phyloP scores from a whole-genome alignment of 1,140 invertebrate species.

The Ganaspis sp. region DNA sequence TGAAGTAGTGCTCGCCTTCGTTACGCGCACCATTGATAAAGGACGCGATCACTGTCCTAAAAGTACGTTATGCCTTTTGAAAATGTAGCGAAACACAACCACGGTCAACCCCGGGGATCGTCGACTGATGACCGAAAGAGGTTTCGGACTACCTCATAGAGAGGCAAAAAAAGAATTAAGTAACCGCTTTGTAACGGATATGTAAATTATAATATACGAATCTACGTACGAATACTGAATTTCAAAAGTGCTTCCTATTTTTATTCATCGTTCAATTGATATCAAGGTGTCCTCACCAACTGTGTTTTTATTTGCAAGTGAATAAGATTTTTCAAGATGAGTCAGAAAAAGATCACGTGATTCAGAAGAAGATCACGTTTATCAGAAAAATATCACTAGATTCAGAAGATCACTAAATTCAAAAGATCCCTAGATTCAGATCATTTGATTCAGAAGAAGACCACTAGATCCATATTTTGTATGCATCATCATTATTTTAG shows the following conservation, averaged over 20 bases:
- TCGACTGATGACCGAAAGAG: conserved; percentile 55
- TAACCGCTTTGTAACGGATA: conserved; percentile 61
- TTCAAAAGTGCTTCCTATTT: not conserved
- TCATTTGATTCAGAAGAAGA: too few relatives aligned
- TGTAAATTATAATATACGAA: conserved; percentile 49
- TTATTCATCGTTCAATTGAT: not conserved
- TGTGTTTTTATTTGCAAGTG: too few relatives aligned
- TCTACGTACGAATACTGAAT: not conserved
- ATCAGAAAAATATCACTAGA: too few relatives aligned
- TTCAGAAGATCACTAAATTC: too few relatives aligned
- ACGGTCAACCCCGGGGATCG: conserved; percentile 48
- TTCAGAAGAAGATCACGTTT: too few relatives aligned
- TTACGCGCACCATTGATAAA: conserved; percentile 60
- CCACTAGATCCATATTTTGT: too few relatives aligned
- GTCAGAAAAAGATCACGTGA: too few relatives aligned
- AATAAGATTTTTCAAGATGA: too few relatives aligned
- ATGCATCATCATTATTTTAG: too few relatives aligned
- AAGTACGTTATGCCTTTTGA: conserved; percentile 52
- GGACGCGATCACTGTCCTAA: conserved; percentile 36
- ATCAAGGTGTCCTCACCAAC: not conserved
- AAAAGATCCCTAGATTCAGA: too few relatives aligned
- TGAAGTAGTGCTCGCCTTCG: conserved; percentile 43
- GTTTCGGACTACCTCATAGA: conserved; percentile 41
- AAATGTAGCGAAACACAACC: conserved; percentile 60
- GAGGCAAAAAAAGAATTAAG: conserved; percentile 40